A percentile compares a stretch with the other conserved stretches of the same genome.
These are phyloP conservation scores for Taenioides sp. DNA, from an alignment of 2,797 vertebrate genomes.

Conservation along the genomic window DNA sequence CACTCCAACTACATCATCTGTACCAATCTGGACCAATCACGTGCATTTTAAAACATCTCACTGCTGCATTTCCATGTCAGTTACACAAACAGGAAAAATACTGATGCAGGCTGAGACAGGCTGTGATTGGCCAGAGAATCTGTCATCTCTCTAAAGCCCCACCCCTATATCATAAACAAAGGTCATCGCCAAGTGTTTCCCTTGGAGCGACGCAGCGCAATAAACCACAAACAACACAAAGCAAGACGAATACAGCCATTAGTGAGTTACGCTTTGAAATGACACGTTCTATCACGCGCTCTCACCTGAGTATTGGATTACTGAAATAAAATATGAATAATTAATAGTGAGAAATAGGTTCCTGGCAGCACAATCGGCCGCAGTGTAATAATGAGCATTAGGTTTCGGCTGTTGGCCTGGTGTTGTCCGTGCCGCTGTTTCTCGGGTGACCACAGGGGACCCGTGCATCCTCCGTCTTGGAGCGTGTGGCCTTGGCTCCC, in stretches of 20 bases:
- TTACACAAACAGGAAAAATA: conserved; percentile 28
- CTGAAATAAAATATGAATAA: conserved; percentile 99
- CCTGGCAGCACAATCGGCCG: conserved; percentile 91
- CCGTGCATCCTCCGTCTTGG: conserved; percentile 46
- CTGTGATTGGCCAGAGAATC: conserved; percentile 36
- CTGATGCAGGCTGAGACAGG: conserved; percentile 48
- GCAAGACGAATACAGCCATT: conserved; percentile 72
- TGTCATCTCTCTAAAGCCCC: conserved; percentile 24
- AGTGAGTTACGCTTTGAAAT: conserved; percentile 94
- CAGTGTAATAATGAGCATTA: conserved; percentile 98
- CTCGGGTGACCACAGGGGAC: conserved; percentile 66
- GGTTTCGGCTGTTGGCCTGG: conserved; percentile 68
- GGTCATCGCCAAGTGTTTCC: conserved; percentile 71
- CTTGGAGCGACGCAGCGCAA: conserved; percentile 69
- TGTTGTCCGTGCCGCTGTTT: conserved; percentile 44
- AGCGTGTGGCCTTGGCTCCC: conserved; percentile 38
- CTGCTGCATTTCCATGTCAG: conserved; percentile 36
- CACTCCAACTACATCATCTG: conserved; percentile 58
- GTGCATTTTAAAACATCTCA: conserved; percentile 39
- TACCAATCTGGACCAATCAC: conserved; percentile 61
- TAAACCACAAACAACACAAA: conserved; percentile 76
- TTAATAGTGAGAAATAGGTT: conserved; percentile 98
- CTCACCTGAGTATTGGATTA: conserved; percentile 99
- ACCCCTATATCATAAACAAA: conserved; percentile 39
- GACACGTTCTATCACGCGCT: conserved; percentile 85